Evolutionary conservation across 2,113 vertebrate species (phyloP).

Genomic region (Phylloscopus trochiloides): DNA sequence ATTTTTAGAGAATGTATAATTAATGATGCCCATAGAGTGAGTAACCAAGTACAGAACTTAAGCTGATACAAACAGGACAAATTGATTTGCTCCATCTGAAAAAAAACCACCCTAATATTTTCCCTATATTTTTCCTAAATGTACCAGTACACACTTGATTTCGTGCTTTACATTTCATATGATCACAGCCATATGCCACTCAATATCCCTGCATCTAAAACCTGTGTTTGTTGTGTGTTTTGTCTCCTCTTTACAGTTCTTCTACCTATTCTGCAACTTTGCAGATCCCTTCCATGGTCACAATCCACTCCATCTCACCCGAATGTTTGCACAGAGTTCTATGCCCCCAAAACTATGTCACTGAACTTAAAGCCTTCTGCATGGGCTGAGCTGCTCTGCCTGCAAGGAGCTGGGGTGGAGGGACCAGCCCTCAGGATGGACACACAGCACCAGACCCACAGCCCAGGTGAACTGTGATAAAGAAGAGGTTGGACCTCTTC

Average conservation of each 20-base stretch:
- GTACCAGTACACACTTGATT: neutral
- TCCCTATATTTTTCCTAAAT: neutral
- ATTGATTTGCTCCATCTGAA: neutral
- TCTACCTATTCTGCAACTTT: neutral
- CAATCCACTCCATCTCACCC: neutral
- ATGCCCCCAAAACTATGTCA: fast-evolving
- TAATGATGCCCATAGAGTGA: neutral
- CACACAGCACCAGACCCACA: neutral
- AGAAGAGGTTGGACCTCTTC: neutral
- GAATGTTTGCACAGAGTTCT: neutral
- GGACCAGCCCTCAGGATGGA: neutral
- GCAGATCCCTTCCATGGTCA: neutral
- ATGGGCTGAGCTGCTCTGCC: neutral
- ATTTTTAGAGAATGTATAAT: neutral
- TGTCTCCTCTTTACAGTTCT: neutral
- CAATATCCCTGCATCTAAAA: neutral
- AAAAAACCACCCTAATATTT: neutral
- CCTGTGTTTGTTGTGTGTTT: fast-evolving
- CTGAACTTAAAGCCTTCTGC: neutral
- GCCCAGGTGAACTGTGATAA: neutral
- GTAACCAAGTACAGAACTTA: neutral
- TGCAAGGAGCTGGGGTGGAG: neutral
- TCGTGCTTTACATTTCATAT: neutral
- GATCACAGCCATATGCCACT: neutral
- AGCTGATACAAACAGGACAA: neutral